phyloP scores from a whole-genome alignment of 2,888 invertebrate species.

The Campoletis raptor region DNA sequence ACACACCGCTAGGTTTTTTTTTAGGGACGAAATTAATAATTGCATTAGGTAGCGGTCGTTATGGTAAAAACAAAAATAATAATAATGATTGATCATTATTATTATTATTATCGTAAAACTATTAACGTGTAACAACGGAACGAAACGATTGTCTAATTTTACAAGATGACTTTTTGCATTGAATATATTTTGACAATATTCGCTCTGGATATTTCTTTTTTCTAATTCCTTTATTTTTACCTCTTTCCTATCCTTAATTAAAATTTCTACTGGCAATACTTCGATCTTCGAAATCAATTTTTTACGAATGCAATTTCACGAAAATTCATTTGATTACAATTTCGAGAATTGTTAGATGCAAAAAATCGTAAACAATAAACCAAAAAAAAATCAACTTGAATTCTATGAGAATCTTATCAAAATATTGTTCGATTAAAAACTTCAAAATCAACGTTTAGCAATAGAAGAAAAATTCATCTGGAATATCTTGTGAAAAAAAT shows the following conservation, averaged over 20 bases:
- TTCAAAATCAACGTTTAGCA: too few species aligned
- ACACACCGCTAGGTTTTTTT: conserved; percentile 78
- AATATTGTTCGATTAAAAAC: too few species aligned
- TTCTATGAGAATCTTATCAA: too few species aligned
- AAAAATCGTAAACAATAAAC: too few species aligned
- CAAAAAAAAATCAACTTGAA: too few species aligned
- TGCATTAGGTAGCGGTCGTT: conserved; percentile 81
- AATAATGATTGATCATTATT: conserved; percentile 75
- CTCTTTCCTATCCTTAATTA: neutral
- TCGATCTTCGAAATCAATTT: too few species aligned
- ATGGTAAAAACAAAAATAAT: conserved; percentile 75
- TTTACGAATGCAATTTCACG: too few species aligned
- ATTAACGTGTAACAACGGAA: conserved; percentile 76
- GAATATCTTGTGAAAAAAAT: too few species aligned
- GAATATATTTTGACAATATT: conserved; percentile 82
- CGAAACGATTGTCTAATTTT: conserved; percentile 81
- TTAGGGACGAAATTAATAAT: conserved; percentile 77
- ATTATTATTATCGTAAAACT: conserved; percentile 74
- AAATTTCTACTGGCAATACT: neutral
- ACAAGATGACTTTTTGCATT: conserved; percentile 81
- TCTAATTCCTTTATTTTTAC: conserved; percentile 4
- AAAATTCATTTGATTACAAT: too few species aligned
- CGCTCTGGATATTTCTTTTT: conserved; percentile 63
- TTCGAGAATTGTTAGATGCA: too few species aligned
- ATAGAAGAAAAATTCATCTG: too few species aligned